Percentiles rank a stretch among this genome's conserved stretches.
These are phyloP conservation scores for Archips xylosteana DNA, from an alignment of 2,888 invertebrate genomes.

Conservation along the genomic window DNA sequence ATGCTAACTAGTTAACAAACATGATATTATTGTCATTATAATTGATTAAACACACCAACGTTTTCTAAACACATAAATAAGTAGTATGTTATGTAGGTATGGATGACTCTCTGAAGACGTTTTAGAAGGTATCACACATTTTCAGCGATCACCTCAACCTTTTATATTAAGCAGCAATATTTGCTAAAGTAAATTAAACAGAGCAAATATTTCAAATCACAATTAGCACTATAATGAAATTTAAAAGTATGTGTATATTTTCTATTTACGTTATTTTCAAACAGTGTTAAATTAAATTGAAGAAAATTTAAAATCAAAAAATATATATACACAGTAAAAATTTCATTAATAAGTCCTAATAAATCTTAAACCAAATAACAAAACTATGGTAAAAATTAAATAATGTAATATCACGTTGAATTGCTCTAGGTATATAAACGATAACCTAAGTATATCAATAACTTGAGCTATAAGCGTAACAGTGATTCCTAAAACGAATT, in stretches of 20 bases:
- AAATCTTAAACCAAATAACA: not conserved
- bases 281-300: too few species aligned
- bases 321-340: not conserved
- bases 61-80: slow-evolving; percentile 30
- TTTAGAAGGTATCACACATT: not conserved
- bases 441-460: slow-evolving; percentile 36
- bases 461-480: slow-evolving; percentile 45
- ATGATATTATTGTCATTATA: slow-evolving; percentile 60
- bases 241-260: too few species aligned
- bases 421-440: slow-evolving; percentile 42
- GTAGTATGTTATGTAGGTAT: not conserved
- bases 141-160: not conserved
- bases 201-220: too few species aligned
- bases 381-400: slow-evolving; percentile 29
- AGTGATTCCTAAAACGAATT: slow-evolving; percentile 24
- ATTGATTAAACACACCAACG: slow-evolving; percentile 52
- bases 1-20: slow-evolving; percentile 40
- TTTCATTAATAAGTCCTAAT: slow-evolving; percentile 1
- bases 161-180: too few species aligned
- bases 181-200: too few species aligned
- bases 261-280: too few species aligned
- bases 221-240: too few species aligned
- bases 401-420: slow-evolving; percentile 45
- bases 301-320: too few species aligned
- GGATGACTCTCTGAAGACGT: not conserved